Percentiles rank a stretch among this genome's conserved stretches.
These are phyloP conservation scores for Rhyacophila evoluta DNA, from an alignment of 2,888 invertebrate genomes.

Conservation along the genomic window DNA sequence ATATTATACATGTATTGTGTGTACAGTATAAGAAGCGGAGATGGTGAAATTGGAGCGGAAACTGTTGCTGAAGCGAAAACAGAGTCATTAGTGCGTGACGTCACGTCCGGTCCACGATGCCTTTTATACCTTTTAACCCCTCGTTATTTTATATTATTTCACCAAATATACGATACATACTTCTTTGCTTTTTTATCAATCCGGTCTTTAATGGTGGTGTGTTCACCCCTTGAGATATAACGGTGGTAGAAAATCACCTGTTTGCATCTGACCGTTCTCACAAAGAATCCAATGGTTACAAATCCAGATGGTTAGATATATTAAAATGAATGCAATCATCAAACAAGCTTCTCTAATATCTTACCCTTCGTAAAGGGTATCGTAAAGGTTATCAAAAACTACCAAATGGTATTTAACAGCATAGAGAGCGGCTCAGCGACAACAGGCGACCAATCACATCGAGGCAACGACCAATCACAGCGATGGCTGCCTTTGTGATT, in stretches of 20 bases:
- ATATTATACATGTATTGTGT: neutral
- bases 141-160: neutral
- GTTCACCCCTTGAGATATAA: neutral
- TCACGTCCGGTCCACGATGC: neutral
- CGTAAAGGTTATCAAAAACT: too few species aligned
- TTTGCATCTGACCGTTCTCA: too few species aligned
- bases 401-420: too few species aligned
- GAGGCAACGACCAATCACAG: too few species aligned
- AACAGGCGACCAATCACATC: too few species aligned
- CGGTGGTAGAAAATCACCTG: neutral
- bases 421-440: too few species aligned
- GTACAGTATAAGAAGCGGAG: neutral
- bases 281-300: too few species aligned
- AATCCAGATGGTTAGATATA: neutral
- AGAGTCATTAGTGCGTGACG: neutral
- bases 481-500: too few species aligned
- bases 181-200: neutral
- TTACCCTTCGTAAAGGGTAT: too few species aligned
- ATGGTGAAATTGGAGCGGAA: neutral
- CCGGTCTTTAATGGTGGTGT: neutral
- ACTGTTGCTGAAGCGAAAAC: neutral
- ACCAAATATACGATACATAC: too few species aligned
- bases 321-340: neutral
- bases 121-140: conserved; percentile 6
- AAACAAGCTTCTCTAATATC: too few species aligned